phyloP scores from a whole-genome alignment of 1,140 invertebrate genomes.

The Zaprionus taronus region DNA sequence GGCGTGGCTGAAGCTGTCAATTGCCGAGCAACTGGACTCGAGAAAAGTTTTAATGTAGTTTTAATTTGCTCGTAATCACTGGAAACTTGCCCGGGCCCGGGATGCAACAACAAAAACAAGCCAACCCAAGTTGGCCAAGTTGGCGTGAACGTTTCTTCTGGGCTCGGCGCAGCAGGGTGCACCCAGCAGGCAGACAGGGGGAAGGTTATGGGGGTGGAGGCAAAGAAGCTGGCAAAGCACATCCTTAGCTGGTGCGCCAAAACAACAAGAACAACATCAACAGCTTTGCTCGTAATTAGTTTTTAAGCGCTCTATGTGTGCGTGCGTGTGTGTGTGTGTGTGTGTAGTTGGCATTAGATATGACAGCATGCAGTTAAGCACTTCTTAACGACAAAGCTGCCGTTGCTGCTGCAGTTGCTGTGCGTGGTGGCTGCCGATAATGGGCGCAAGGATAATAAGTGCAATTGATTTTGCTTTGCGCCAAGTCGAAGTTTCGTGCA shows the following conservation, averaged over 20 bases:
- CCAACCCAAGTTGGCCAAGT: constrained; percentile 22
- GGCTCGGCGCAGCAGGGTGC: constrained; percentile 22
- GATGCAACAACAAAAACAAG: constrained; percentile 29
- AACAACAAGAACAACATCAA: constrained; percentile 50
- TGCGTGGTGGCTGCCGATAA: constrained; percentile 66
- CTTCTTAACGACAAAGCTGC: constrained; percentile 69
- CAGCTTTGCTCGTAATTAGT: constrained; percentile 82
- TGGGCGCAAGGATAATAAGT: constrained; percentile 57
- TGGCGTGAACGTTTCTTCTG: constrained; percentile 24
- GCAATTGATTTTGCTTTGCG: constrained; percentile 76
- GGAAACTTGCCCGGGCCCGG: constrained; percentile 55
- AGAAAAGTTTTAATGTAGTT: constrained; percentile 81
- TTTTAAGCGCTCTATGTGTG: constrained; percentile 66
- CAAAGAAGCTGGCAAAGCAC: background rate
- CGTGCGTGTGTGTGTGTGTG: constrained; percentile 41
- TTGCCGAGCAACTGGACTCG: constrained; percentile 58
- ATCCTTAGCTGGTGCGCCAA: constrained; percentile 1
- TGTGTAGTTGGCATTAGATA: constrained; percentile 61
- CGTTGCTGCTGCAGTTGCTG: constrained; percentile 27
- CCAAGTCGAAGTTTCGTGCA: constrained; percentile 40
- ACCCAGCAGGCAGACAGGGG: background rate
- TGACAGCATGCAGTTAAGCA: constrained; percentile 79
- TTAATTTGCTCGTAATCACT: constrained; percentile 82
- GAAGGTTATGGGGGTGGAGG: background rate
- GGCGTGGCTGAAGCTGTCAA: constrained; percentile 56